A percentile compares a stretch with the other conserved stretches of the same genome.
phyloP scores from a whole-genome alignment of 2,113 vertebrate genomes.

The Sminthopsis crassicaudata region DNA sequence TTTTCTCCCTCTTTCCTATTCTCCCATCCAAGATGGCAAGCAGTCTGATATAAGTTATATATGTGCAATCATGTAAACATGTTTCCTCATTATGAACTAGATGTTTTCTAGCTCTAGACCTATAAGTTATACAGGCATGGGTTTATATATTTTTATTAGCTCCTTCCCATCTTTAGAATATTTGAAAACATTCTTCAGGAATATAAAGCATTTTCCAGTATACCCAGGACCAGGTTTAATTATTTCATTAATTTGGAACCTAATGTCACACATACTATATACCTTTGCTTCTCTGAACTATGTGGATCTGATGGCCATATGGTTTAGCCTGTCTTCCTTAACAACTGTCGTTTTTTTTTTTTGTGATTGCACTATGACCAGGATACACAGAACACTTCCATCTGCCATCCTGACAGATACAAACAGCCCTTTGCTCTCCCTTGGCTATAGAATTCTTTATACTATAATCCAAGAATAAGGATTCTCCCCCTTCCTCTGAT shows the following conservation, averaged over 20 bases:
- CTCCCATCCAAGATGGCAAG: too few relatives aligned
- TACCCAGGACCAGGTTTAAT: slow-evolving; percentile 55
- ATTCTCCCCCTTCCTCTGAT: not conserved
- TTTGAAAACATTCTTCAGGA: slow-evolving; percentile 72
- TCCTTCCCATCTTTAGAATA: slow-evolving; percentile 65
- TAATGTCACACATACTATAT: slow-evolving; percentile 43
- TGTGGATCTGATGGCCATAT: slow-evolving; percentile 30
- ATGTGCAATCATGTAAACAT: too few relatives aligned
- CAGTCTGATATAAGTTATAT: too few relatives aligned
- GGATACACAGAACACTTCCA: not conserved
- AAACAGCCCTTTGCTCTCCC: slow-evolving; percentile 13
- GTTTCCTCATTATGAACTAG: not conserved
- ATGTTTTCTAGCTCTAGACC: not conserved
- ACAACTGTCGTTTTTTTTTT: not conserved
- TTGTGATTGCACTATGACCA: slow-evolving; percentile 1
- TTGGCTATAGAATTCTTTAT: not conserved
- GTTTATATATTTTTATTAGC: slow-evolving; percentile 34
- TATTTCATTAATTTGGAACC: slow-evolving; percentile 41
- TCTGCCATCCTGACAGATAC: not conserved
- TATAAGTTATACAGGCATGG: slow-evolving; percentile 3
- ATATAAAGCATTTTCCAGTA: slow-evolving; percentile 53
- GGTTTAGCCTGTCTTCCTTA: not conserved
- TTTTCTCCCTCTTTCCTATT: too few relatives aligned
- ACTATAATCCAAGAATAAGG: not conserved
- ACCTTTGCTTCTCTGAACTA: slow-evolving; percentile 31